phyloP scores from a whole-genome alignment of 1,140 invertebrate species.

The Subanguina moxae region DNA sequence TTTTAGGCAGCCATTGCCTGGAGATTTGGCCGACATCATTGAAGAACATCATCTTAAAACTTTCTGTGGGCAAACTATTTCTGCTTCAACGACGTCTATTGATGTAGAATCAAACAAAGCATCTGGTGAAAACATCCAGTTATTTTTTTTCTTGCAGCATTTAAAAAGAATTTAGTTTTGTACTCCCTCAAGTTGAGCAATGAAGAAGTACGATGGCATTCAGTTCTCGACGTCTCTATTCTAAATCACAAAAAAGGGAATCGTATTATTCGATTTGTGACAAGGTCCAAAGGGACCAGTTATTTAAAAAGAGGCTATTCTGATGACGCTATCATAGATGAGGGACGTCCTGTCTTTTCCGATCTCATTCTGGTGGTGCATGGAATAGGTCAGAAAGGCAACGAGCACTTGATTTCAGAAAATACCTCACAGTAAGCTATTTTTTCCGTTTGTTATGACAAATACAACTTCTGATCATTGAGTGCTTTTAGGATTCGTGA shows the following conservation, averaged over 20 bases:
- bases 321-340: constrained; percentile 24
- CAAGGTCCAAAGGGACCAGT: constrained; percentile 21
- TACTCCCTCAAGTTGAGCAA: constrained; percentile 47
- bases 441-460: not conserved
- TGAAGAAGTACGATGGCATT: constrained; percentile 57
- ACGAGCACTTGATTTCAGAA: constrained; percentile 59
- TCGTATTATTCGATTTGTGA: constrained; percentile 44
- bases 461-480: too few species aligned
- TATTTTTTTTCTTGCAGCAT: too few species aligned
- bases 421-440: constrained; percentile 54
- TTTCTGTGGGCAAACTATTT: constrained; percentile 54
- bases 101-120: constrained; percentile 56
- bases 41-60: constrained; percentile 53
- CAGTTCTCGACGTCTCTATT: constrained; percentile 49
- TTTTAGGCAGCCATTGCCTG: constrained; percentile 51
- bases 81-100: constrained; percentile 55
- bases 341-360: constrained; percentile 46
- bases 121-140: too few species aligned
- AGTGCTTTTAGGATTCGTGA: constrained; percentile 52
- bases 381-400: constrained; percentile 59
- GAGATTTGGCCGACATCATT: constrained; percentile 50
- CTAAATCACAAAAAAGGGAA: constrained; percentile 38
- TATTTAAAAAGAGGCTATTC: constrained; percentile 43
- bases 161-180: constrained; percentile 55
- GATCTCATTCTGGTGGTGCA: constrained; percentile 57